These are phyloP conservation scores for Indicator maculatus DNA, from an alignment of 2,113 vertebrate species.

Conservation along the genomic window DNA sequence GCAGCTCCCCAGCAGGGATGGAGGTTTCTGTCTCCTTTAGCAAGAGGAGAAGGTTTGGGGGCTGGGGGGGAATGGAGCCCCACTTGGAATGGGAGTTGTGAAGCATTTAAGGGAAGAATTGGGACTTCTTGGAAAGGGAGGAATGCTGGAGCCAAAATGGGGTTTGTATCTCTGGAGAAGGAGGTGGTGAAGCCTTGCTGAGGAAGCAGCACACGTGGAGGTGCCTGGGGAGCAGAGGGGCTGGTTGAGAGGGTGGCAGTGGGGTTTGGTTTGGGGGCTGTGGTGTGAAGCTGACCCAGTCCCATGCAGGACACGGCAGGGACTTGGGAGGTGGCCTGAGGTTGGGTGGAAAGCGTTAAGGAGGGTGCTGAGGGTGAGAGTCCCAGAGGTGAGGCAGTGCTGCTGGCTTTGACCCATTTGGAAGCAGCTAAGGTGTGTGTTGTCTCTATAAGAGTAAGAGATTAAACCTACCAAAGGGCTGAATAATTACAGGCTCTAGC, in stretches of 20 bases:
- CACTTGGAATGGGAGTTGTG: rapidly evolving
- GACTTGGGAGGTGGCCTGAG: neutral
- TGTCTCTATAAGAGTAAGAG: too few species aligned
- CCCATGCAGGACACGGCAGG: neutral
- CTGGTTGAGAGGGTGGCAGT: rapidly evolving
- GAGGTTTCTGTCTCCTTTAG: neutral
- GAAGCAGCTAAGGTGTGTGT: rapidly evolving
- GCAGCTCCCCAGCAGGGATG: neutral
- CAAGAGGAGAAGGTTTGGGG: neutral
- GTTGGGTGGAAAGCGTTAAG: rapidly evolving
- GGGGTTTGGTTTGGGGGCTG: rapidly evolving
- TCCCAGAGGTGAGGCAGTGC: neutral
- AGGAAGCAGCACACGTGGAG: neutral
- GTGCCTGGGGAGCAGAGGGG: neutral
- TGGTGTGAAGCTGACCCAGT: neutral
- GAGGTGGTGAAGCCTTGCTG: rapidly evolving
- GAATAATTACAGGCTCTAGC: neutral
- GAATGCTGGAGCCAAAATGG: neutral
- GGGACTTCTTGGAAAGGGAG: neutral
- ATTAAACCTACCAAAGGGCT: neutral
- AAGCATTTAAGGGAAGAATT: rapidly evolving
- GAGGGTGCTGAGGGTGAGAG: neutral
- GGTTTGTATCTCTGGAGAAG: rapidly evolving
- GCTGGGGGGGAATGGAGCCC: rapidly evolving
- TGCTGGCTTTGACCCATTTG: neutral